Percentiles rank a stretch among this genome's conserved stretches.
phyloP scores from a whole-genome alignment of 2,797 vertebrate species.

The Avahi laniger region DNA sequence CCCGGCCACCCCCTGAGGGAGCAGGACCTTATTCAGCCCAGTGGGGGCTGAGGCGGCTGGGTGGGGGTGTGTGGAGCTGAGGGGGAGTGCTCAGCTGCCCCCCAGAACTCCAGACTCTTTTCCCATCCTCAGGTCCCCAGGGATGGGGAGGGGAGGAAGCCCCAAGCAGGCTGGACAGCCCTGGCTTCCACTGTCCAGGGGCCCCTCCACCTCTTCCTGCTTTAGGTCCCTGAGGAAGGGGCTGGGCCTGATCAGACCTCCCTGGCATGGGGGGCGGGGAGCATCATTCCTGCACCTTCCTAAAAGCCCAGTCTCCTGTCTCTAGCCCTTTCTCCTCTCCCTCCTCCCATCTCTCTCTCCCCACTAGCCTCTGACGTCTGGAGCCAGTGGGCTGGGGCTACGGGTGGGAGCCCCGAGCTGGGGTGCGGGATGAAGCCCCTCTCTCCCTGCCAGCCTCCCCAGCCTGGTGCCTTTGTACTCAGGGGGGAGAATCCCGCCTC shows the following conservation, averaged over 20 bases:
- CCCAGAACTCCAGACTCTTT: not conserved
- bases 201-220: not conserved
- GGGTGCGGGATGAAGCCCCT: not conserved
- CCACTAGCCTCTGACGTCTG: not conserved
- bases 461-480: not conserved
- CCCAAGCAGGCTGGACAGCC: not conserved
- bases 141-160: no score
- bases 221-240: not conserved
- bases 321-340: no score
- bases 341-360: not conserved
- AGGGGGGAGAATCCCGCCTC: no score
- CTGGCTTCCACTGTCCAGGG: not conserved
- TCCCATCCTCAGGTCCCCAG: no score
- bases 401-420: fast-evolving
- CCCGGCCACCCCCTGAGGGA: no score
- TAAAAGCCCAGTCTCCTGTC: not conserved
- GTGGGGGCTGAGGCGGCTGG: not conserved
- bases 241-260: not conserved
- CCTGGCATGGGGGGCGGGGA: not conserved
- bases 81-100: not conserved
- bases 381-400: not conserved
- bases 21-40: not conserved
- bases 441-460: not conserved
- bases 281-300: not conserved
- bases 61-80: not conserved